Conservation (phyloP, 2,888 invertebrate genomes). For the Nemotelus nigrinus region DNA sequence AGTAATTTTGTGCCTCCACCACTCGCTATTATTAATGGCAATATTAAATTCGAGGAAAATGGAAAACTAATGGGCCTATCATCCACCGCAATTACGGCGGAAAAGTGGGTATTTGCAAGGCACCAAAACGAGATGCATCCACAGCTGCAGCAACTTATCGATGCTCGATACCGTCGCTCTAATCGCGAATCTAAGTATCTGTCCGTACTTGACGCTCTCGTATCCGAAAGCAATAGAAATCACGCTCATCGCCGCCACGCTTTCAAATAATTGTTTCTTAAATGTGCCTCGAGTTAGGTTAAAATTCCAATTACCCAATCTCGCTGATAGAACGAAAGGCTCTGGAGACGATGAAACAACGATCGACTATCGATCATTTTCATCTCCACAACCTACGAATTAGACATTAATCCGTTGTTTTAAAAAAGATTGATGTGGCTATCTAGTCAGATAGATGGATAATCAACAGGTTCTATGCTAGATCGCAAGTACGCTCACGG, state of each 20-base stretch:
- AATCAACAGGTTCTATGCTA: constrained; percentile 47
- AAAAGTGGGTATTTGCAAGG: constrained; percentile 17
- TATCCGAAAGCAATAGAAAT: neutral
- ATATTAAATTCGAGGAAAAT: constrained; percentile 42
- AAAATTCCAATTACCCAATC: constrained; percentile 44
- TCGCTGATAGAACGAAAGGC: constrained; percentile 34
- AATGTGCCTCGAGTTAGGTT: constrained; percentile 40
- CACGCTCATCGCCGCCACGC: constrained; percentile 33
- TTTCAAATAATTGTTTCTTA: constrained; percentile 43
- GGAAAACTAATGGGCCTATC: constrained; percentile 41
- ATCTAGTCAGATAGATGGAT: constrained; percentile 22
- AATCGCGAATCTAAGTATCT: neutral
- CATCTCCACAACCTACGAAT: constrained; percentile 47
- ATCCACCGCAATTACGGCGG: constrained; percentile 20
- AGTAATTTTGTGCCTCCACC: constrained; percentile 31
- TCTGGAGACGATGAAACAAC: constrained; percentile 29
- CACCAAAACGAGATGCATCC: constrained; percentile 6
- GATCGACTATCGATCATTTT: constrained; percentile 47
- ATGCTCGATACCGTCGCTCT: no score
- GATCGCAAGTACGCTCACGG: neutral
- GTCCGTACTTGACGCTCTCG: neutral
- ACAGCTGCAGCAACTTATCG: neutral
- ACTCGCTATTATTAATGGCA: constrained; percentile 25
- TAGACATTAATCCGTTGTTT: constrained; percentile 51
- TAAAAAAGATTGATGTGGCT: constrained; percentile 47